A percentile compares a stretch with the other conserved stretches of the same genome.
Conservation (phyloP, 1,140 invertebrate genomes). For the Lucilia sericata region DNA sequence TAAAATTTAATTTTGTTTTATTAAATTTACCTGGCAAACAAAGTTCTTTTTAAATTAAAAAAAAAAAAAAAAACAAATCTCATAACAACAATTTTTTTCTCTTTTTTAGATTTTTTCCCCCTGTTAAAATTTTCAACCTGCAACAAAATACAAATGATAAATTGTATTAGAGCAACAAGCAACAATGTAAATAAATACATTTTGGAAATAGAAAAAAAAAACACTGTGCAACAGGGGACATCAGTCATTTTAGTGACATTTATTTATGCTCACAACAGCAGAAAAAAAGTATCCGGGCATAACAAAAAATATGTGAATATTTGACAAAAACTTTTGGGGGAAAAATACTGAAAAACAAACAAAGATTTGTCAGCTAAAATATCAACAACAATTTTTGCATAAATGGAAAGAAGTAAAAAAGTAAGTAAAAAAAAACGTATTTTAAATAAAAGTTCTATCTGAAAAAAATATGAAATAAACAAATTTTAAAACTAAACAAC, state of each 20-base stretch:
- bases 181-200: neutral
- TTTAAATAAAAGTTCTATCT: neutral
- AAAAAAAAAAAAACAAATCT: neutral
- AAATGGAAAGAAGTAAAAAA: too few species aligned
- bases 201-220: neutral
- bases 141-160: too few species aligned
- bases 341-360: neutral
- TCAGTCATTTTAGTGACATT: constrained; percentile 13
- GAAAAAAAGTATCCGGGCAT: neutral
- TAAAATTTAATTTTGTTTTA: neutral
- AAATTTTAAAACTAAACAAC: neutral
- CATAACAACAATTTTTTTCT: neutral
- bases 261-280: neutral
- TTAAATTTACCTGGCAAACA: neutral
- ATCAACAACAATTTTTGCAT: too few species aligned
- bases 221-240: neutral
- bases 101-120: neutral
- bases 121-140: too few species aligned
- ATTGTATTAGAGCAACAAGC: too few species aligned
- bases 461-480: neutral
- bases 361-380: too few species aligned
- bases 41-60: too few species aligned
- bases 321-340: too few species aligned
- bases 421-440: neutral
- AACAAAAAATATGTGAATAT: neutral